These are phyloP conservation scores for Acridotheres tristis DNA, from an alignment of 2,797 vertebrate species.

Conservation along the genomic window DNA sequence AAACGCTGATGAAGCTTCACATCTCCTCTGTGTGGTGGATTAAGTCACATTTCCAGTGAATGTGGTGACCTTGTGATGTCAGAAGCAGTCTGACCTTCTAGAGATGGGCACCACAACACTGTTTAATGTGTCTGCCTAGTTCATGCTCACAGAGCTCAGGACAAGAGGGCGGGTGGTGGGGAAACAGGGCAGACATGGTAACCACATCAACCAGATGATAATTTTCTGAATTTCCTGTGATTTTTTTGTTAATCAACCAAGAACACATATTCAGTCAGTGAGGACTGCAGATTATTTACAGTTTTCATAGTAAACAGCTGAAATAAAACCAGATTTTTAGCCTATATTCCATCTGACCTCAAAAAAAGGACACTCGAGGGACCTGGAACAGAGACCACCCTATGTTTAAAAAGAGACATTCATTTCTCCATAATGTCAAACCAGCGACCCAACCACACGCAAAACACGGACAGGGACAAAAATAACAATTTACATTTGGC, in stretches of 20 bases:
- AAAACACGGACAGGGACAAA: not conserved
- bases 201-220: not conserved
- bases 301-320: not conserved
- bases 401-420: not conserved
- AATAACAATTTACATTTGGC: not conserved
- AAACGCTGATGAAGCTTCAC: not conserved
- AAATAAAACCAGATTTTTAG: not conserved
- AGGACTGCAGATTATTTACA: not conserved
- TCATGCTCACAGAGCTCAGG: not conserved
- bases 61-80: not conserved
- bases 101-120: rapidly evolving
- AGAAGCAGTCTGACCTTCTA: not conserved
- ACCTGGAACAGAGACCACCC: slow-evolving; percentile 8
- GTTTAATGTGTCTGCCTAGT: not conserved
- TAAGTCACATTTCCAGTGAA: not conserved
- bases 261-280: rapidly evolving
- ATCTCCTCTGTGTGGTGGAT: not conserved
- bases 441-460: not conserved
- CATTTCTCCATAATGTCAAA: not conserved
- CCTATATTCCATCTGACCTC: not conserved
- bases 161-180: rapidly evolving
- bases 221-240: not conserved
- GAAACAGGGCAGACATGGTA: not conserved
- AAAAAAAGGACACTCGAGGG: not conserved
- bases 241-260: not conserved